Evolutionary conservation across 2,888 invertebrate genomes (phyloP).

Genomic region (Leptinotarsa rubiginosa): DNA sequence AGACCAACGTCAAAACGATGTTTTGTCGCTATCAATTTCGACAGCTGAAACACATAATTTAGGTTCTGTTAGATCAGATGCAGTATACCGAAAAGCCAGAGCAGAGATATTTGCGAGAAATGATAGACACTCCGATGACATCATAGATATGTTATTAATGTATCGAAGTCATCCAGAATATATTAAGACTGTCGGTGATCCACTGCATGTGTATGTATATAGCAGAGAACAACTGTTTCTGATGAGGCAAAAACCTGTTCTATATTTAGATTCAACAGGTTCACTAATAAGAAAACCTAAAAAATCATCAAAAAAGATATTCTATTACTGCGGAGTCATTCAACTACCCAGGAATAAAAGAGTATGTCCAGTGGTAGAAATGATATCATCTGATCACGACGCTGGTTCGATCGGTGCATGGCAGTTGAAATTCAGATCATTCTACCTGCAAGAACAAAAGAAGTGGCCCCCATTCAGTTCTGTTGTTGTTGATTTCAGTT

Average conservation of each 20-base stretch:
- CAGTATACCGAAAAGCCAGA: not conserved
- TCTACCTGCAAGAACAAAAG: not conserved
- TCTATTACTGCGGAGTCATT: not conserved
- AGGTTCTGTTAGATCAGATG: not conserved
- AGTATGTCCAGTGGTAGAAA: not conserved
- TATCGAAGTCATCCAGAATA: not conserved
- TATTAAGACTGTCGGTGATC: not conserved
- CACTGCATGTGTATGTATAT: not conserved
- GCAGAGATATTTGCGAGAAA: not conserved
- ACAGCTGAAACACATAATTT: not conserved
- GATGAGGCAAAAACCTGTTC: not conserved
- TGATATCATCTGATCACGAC: conserved; percentile 1
- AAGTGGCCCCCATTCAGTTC: not conserved
- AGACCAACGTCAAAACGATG: conserved; percentile 3
- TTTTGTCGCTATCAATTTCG: not conserved
- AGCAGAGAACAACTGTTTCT: not conserved
- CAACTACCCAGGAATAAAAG: not conserved
- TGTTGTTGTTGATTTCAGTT: conserved; percentile 1
- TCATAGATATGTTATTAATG: not conserved
- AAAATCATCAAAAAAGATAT: not conserved
- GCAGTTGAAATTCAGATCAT: not conserved
- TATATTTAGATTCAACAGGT: conserved; percentile 8
- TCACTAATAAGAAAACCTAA: not conserved
- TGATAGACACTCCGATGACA: not conserved
- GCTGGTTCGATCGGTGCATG: conserved; percentile 3